Base-by-base conservation (phyloP, 2,113 vertebrate species). In the Scolopax mira region DNA sequence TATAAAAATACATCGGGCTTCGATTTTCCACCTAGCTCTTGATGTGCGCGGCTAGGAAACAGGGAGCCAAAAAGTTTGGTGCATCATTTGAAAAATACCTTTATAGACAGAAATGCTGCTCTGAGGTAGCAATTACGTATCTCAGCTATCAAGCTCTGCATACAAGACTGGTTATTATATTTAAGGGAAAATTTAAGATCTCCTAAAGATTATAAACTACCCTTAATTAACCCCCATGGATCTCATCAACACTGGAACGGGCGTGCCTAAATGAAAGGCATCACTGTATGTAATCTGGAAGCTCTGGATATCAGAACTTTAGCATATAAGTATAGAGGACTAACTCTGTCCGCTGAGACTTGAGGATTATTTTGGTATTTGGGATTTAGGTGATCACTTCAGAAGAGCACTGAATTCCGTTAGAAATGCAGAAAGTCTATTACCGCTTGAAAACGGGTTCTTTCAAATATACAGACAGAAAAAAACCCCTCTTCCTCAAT, bases 101-200 rank as follows among this genome's bases (percentile, higher is more conserved):
- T 89, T 74, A 44, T 54, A 37, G n/a, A 22, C 11, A 86, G 83
- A 79, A 79, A 72, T 21, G 30, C 31, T 57, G 55, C 77, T 90
- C 49, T 44, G 52, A 86, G 73, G 49, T 4, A 16, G 65, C 1
- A 8, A 82, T 69, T 88, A 71, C 19, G 9, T 52, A 22, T 44
- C 35, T 90, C 79, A 72, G 77, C 85, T 72, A 28, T 48, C 65
- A 41, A 79, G 88, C 44, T 88, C 72, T 54, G 55, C 70, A 23
- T 61, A 33, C 30, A 49, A 78, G 72, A 49, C 10, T 4, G 12
- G 46, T 79, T 88, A 86, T 73, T 90, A 67, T 39, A 90, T 86
- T 61, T 90, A 79, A 95, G 25, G 66, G 82, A 86, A 84, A 84
- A 96, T 90, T 89, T 92, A 95, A 86, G 77, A 93, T 92, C 65